These are phyloP conservation scores for Ephestia elutella DNA, from an alignment of 1,140 invertebrate species.

Conservation along the genomic window DNA sequence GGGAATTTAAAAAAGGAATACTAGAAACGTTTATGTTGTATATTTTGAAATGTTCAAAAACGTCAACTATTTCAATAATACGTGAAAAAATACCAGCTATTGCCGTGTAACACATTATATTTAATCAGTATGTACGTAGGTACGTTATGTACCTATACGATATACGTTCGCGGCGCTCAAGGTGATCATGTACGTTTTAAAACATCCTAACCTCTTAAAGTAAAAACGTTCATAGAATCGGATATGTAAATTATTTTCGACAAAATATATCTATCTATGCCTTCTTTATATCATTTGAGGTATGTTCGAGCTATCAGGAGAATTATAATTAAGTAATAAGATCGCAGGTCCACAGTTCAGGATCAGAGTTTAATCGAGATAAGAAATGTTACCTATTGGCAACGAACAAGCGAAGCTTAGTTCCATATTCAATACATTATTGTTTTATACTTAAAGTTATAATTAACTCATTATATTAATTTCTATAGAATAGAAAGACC, in stretches of 20 bases:
- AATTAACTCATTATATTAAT: too few species aligned
- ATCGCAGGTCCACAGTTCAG: neutral
- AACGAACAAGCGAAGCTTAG: neutral
- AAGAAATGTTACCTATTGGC: neutral
- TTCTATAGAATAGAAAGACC: too few species aligned
- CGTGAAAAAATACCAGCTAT: too few species aligned
- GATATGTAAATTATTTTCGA: neutral
- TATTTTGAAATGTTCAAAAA: too few species aligned
- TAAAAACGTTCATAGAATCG: neutral
- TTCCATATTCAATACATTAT: neutral
- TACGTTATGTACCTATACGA: too few species aligned
- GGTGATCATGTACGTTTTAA: slow-evolving; percentile 11
- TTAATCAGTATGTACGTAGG: too few species aligned
- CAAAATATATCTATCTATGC: neutral
- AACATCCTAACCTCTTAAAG: neutral
- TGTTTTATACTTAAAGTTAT: too few species aligned
- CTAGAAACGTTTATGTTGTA: too few species aligned
- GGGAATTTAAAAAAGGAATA: too few species aligned
- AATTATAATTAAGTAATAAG: neutral
- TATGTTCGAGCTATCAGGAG: neutral
- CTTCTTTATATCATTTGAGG: neutral
- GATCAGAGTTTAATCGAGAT: neutral
- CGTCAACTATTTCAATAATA: too few species aligned
- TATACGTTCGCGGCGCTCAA: slow-evolving; percentile 4
- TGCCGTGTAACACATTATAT: too few species aligned